Percentiles rank a stretch among this genome's conserved stretches.
Evolutionary conservation across 1,140 invertebrate genomes (phyloP).

Genomic region (Zaprionus kolodkinae): DNA sequence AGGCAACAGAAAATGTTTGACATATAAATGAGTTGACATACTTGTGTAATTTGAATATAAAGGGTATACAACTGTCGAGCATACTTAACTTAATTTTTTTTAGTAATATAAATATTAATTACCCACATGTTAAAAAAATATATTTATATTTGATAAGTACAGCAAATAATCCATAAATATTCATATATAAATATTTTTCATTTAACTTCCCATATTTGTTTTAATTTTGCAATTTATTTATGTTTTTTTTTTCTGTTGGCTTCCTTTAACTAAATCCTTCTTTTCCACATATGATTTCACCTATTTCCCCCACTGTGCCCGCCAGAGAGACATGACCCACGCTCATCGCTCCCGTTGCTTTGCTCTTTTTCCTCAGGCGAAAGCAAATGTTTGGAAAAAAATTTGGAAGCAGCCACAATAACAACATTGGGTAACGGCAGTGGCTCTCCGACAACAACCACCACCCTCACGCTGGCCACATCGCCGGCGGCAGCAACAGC

Average conservation of each 20-base stretch:
- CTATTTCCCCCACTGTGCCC: neutral
- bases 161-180: too few relatives aligned
- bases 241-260: neutral
- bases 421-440: slow-evolving; percentile 72
- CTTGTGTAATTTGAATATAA: too few relatives aligned
- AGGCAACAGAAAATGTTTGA: too few relatives aligned
- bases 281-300: neutral
- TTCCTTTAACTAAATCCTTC: too few relatives aligned
- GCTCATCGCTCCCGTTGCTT: slow-evolving; percentile 25
- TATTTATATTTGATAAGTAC: too few relatives aligned
- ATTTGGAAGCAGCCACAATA: slow-evolving; percentile 70
- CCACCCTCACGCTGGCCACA: slow-evolving; percentile 63
- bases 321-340: neutral
- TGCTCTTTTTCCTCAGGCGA: slow-evolving; percentile 61
- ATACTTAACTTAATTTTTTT: too few relatives aligned
- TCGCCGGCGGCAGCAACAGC: slow-evolving; percentile 30
- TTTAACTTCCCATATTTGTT: neutral
- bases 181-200: too few relatives aligned
- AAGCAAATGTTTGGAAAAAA: slow-evolving; percentile 83
- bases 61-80: too few relatives aligned
- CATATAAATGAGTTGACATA: too few relatives aligned
- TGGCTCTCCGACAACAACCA: slow-evolving; percentile 68
- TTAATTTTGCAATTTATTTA: neutral
- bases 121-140: too few relatives aligned
- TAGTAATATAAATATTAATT: too few relatives aligned